phyloP scores from a whole-genome alignment of 1,140 invertebrate species.

The Colletes latitarsis region DNA sequence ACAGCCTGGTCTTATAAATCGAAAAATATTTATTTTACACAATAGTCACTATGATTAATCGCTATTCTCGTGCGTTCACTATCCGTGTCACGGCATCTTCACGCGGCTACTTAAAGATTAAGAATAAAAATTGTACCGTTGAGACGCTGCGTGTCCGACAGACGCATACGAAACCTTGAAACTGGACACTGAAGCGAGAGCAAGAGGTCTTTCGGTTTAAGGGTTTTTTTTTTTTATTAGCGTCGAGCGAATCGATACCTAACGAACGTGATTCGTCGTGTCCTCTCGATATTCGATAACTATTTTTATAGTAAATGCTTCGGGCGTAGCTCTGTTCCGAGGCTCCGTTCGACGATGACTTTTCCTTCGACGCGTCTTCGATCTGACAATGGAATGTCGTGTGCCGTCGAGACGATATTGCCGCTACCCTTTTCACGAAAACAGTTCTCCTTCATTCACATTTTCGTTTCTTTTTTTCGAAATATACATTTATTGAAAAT shows the following conservation, averaged over 20 bases:
- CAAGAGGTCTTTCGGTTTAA: neutral
- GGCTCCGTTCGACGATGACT: constrained; percentile 34
- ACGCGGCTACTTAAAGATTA: constrained; percentile 28
- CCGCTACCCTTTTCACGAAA: constrained; percentile 4
- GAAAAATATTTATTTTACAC: constrained; percentile 29
- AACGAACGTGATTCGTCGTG: neutral
- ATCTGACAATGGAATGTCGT: constrained; percentile 34
- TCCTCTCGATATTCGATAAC: constrained; percentile 9
- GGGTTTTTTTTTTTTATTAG: neutral
- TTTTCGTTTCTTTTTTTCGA: constrained; percentile 36
- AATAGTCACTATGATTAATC: constrained; percentile 12
- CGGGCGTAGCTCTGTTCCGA: neutral
- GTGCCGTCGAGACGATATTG: constrained; percentile 9
- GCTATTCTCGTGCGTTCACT: neutral
- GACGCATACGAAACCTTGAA: neutral
- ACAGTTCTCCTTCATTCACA: neutral
- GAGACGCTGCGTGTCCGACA: neutral
- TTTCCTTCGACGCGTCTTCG: constrained; percentile 35
- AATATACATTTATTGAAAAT: constrained; percentile 74
- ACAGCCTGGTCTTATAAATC: constrained; percentile 4
- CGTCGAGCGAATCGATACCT: neutral
- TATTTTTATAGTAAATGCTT: constrained; percentile 50
- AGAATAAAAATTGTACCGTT: neutral
- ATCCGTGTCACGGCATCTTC: neutral
- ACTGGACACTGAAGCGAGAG: neutral